Evolutionary conservation across 2,797 vertebrate species (phyloP), one percentile per base, ranked within the genome.

Genomic region (Chaetodon trifasciatus): DNA sequence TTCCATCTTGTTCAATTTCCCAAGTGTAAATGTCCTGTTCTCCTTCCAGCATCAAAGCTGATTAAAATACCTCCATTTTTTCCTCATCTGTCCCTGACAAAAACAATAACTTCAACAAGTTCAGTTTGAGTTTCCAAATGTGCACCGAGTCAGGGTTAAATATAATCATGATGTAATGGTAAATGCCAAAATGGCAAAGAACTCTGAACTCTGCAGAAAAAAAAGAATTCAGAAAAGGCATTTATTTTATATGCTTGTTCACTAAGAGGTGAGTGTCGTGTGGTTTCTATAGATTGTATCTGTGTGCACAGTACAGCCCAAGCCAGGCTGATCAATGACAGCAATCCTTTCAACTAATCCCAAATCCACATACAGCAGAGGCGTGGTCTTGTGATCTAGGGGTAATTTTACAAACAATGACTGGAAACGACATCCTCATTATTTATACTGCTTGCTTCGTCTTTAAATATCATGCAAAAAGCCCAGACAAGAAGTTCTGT

Each of bases 1-100:
- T 81, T 85, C 57, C 75, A 80, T 82, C 73, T 56, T 6, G 0
- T 74, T 74, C 56, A 64, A 7, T 85, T 85, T 76, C 81, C 78
- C 74, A 76, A 39, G 68, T 60, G 86, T 62, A 78, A 72, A 65
- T 66, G 49, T 60, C 60, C 53, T 79, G 64, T 76, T 84, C 88
- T 83, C 61, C 70, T 60, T 85, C 64, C 56, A 49, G 77, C 78
- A 84, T 84, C 74, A 85, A 84, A 85, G 82, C 79, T 76, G 64
- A 83, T 87, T 78, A 81, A 87, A 86, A 89, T 85, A 85, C 49
- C 35, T 78, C 70, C 56, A 73, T 75, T 55, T 81, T 50, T 32
- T 28, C 12, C 53, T 24, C 72, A 44, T 60, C 15, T 16, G 47
- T 78, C 78, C 62, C 72, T 28, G 19, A 75, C 82, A 61, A 86